Base-by-base conservation (phyloP, 2,797 vertebrate genomes). In the Mormyrus proboscirostris region DNA sequence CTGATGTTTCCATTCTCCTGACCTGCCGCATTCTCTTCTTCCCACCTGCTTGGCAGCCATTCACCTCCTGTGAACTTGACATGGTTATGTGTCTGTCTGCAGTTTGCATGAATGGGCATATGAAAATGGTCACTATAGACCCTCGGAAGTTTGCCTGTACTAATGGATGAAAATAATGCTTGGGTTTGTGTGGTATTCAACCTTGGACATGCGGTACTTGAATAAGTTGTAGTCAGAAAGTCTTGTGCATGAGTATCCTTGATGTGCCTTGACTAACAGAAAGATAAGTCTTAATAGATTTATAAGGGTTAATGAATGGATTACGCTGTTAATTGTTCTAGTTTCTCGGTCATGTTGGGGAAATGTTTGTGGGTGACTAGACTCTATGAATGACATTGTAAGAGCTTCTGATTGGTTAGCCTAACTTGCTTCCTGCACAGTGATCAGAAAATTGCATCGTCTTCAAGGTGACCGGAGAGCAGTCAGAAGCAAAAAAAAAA, bases 11-110 rank as follows among this genome's bases (percentile, higher is more conserved):
- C 79, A 55, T 88, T 44, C 59, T 22, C 16, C 47, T 33, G 55
- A 44, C 76, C 88, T 49, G 5, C 87, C 88, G 8, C 50, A 6
- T 12, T 44, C 89, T 29, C 22, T 59, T 49, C 91, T 59, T 49
- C 91, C 87, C 89, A 14, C 62, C 7, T 88, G 89, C 73, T 41
- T 57, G 0, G 4, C 92, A 94, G 89, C 91, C 57, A 86, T 29
- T 83, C 76, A 9, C 33, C 41, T 49, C 41, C 29, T 10, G 51
- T 82, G 41, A 47, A 82, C 16, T 47, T 44, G 76, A 44, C 76
- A 47, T 82, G 76, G 44, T 82, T 44, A 82, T 82, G 76, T 47
- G 76, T 47, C 76, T 82, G 76, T 82, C 19, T 82, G 76, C 76
- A 47, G 76, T 82, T 47, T 47, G 76, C 76, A 82, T 82, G 76